Evolutionary conservation across 2,113 vertebrate species (phyloP), one percentile per base, ranked within the genome.

Genomic region (Vicugna pacos): DNA sequence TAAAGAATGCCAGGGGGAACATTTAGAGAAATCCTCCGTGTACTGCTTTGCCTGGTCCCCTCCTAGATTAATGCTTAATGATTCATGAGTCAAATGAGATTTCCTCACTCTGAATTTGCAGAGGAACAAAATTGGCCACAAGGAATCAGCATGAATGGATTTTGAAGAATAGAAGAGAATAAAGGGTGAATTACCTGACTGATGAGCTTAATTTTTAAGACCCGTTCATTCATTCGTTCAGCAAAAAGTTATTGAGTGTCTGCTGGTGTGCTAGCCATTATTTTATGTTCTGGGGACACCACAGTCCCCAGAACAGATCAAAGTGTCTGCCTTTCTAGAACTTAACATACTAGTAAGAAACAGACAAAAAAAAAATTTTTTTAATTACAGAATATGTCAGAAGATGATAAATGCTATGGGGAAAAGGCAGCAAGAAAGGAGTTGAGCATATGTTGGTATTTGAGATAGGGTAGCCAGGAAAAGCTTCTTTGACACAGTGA

Each of bases 1-100:
- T 77, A 67, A 93, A 81, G 54, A 91, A 85, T 84, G 13, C 17
- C 82, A 48, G n/a, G 65, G 50, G 85, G 76, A 91, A 91, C 38
- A 89, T 73, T 75, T 65, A 93, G 76, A 97, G 52, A 84, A 82
- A 42, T 50, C 30, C n/a, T 38, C 38, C 46, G 24, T 76, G 6
- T 70, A 30, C 20, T 88, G 15, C 56, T 95, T 92, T 83, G 67
- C n/a, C 50, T 65, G 26, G 1, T 20, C 6, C 15, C 54, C 32
- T 80, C 16, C 38, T 38, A 12, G 56, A 90, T 69, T 73, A 90
- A 62, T 20, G 30, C 14, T 64, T 62, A 77, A 9, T 76, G 26
- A 83, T 5, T 87, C 76, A 32, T 42, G 70, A 87, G 52, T 48
- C 32, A 73, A 72, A 89, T 83, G 48, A 95, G 17, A 91, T 65